Percentiles rank a stretch among this genome's conserved stretches.
Conservation (phyloP, 1,140 invertebrate species). For the Bombus polaris region DNA sequence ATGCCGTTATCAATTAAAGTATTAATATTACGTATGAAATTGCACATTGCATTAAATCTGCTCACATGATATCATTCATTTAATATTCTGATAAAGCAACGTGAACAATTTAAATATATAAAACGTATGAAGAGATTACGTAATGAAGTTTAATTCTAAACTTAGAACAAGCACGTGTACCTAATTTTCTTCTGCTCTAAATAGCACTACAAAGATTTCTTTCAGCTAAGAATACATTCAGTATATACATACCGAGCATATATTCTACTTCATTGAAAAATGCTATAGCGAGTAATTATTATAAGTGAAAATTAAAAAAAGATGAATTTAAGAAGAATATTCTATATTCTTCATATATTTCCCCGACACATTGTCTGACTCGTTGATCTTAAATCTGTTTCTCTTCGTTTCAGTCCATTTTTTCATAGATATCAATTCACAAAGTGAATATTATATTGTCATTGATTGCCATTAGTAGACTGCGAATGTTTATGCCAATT, state of each 20-base stretch:
- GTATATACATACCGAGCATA: not conserved
- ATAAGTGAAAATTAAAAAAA: not conserved
- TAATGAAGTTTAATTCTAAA: conserved; percentile 1
- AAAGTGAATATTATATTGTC: not conserved
- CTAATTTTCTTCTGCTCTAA: not conserved
- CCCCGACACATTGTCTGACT: too few relatives aligned
- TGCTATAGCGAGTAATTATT: not conserved
- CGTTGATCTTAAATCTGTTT: not conserved
- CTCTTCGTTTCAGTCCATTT: not conserved
- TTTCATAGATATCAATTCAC: not conserved
- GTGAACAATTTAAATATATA: not conserved
- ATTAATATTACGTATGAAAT: too few relatives aligned
- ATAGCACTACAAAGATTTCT: not conserved
- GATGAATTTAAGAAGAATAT: conserved; percentile 1
- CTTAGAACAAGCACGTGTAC: not conserved
- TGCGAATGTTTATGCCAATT: not conserved
- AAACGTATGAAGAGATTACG: not conserved
- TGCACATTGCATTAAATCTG: too few relatives aligned
- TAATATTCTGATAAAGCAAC: not conserved
- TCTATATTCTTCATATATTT: not conserved
- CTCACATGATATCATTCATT: not conserved
- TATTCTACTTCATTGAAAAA: not conserved
- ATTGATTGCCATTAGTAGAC: not conserved
- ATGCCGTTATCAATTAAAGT: too few relatives aligned
- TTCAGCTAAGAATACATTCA: not conserved